Base-by-base conservation (phyloP, 1,140 invertebrate genomes). In the Drosophila insularis region DNA sequence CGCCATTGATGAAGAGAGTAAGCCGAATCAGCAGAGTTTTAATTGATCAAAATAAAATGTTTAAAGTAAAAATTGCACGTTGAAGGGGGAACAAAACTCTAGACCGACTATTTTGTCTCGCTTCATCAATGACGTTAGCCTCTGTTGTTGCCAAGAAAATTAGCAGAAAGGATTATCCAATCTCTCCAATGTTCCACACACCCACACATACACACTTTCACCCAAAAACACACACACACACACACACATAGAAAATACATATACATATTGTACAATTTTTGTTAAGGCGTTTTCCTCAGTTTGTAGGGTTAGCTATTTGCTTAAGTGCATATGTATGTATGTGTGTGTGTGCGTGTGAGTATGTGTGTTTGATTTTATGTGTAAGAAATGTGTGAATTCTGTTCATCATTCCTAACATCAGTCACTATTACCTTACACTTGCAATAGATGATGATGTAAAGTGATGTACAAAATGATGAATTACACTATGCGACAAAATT, bases 61-160 rank as follows among this genome's bases (percentile, higher is more conserved):
- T 53, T 72, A 56, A 58, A 14, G 11, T 50, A 39, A 64, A 39
- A 64, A 60, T 14, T 59, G 37, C 37, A 69, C 39, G 63, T 58
- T 75, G 75, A 75, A 5, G 59, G 11, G n/a, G 32, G 6, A 37
- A n/a, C 11, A 21, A 27, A 8, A 7, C 54, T 23, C 46, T 63
- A 4, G 37, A 27, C 6, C 11, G 35, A 35, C 17, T 8, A 2
- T 39, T 11, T 37, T 35, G 32, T 32, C 68, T 89, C 74, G 64
- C 72, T 71, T 59, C 56, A 68, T 74, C 68, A 89, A 73, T 78
- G 32, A 78, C 85, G 71, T 89, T 89, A 89, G 84, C 84, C 84
- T 89, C 85, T 89, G 80, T 89, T 87, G 84, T 89, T 74, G 76
- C 72, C 62, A 60, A 71, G 66, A 58, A 77, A 37, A 71, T 68